A percentile compares a stretch with the other conserved stretches of the same genome.
Evolutionary conservation across 2,113 vertebrate genomes (phyloP).

Genomic region (Poicephalus meyeri): DNA sequence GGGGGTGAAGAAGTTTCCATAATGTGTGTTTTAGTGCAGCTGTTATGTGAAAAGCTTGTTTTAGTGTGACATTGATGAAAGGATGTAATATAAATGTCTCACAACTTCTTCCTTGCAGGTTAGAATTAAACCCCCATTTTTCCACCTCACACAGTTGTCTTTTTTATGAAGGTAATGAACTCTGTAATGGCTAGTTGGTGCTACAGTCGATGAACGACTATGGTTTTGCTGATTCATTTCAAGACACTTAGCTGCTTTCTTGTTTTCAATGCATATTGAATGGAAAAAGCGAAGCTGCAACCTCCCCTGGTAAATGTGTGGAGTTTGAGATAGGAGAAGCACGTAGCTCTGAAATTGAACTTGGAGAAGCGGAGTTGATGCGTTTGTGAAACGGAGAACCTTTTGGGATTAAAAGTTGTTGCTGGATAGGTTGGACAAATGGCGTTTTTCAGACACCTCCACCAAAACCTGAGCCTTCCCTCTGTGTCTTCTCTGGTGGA

Average conservation of each 20-base stretch:
- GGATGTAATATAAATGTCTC: constrained; percentile 55
- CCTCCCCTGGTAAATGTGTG: background rate
- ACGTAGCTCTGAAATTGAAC: constrained; percentile 13
- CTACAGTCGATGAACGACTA: constrained; percentile 9
- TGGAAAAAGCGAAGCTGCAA: constrained; percentile 31
- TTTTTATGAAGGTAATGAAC: constrained; percentile 33
- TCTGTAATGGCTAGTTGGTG: constrained; percentile 43
- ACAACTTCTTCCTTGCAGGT: constrained; percentile 77
- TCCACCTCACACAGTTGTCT: constrained; percentile 1
- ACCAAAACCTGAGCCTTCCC: constrained; percentile 84
- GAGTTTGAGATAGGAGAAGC: background rate
- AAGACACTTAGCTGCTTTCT: constrained; percentile 43
- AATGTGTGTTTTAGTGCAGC: background rate
- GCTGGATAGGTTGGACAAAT: constrained; percentile 70
- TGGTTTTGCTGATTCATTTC: constrained; percentile 36
- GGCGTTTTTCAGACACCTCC: constrained; percentile 93
- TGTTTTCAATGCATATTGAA: constrained; percentile 33
- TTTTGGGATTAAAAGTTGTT: background rate
- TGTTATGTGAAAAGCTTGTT: background rate
- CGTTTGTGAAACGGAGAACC: constrained; percentile 17
- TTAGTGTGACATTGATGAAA: constrained; percentile 1
- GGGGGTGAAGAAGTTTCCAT: background rate
- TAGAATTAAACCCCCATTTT: constrained; percentile 57
- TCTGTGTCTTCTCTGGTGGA: constrained; percentile 90
- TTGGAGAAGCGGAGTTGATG: background rate